Evolutionary conservation across 2,113 vertebrate species (phyloP).

Genomic region (Paracanthobrama guichenoti): DNA sequence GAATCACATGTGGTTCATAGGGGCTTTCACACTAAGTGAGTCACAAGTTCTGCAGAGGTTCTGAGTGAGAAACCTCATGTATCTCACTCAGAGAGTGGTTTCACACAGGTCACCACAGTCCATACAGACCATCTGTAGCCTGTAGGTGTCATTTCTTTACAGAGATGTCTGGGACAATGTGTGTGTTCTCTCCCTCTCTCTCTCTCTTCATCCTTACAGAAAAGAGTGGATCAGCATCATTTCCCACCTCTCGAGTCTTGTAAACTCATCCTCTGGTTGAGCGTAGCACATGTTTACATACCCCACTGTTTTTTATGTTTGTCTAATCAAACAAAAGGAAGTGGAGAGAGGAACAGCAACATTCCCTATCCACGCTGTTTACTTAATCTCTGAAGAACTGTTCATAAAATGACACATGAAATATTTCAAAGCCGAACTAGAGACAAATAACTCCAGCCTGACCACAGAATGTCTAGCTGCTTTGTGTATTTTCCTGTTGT

Average conservation of each 20-base stretch:
- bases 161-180: not conserved
- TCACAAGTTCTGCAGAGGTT: not conserved
- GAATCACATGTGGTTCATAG: not conserved
- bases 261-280: slow-evolving; percentile 39
- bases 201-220: not conserved
- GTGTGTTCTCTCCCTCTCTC: not conserved
- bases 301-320: slow-evolving; percentile 44
- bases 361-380: slow-evolving; percentile 52
- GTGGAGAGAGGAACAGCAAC: slow-evolving; percentile 44
- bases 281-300: slow-evolving; percentile 49
- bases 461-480: slow-evolving; percentile 51
- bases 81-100: slow-evolving; percentile 17
- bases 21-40: slow-evolving; percentile 7
- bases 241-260: slow-evolving; percentile 39
- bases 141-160: slow-evolving; percentile 14
- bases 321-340: slow-evolving; percentile 57
- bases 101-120: slow-evolving; percentile 33
- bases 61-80: not conserved
- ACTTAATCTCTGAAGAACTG: slow-evolving; percentile 50
- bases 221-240: slow-evolving; percentile 28
- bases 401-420: slow-evolving; percentile 53
- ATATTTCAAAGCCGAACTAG: slow-evolving; percentile 52
- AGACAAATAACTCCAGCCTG: slow-evolving; percentile 49
- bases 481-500: slow-evolving; percentile 51
- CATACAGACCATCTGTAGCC: slow-evolving; percentile 3